Evolutionary conservation across 2,113 vertebrate species (phyloP).

Genomic region (Pao palembangensis): DNA sequence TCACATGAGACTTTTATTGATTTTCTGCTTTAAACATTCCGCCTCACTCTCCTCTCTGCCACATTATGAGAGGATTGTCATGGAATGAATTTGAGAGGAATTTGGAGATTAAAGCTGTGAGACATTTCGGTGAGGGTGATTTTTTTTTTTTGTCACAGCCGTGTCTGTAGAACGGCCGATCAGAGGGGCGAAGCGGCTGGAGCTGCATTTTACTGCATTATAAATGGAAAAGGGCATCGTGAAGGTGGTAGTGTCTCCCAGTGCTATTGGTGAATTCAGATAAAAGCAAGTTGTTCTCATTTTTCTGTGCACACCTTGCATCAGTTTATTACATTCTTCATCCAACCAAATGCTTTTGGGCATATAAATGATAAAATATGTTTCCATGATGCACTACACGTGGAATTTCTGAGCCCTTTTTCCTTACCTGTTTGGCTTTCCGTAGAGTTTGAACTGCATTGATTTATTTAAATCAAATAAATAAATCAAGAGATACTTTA

Average conservation of each 20-base stretch:
- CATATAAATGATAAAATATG: background rate
- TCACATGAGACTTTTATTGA: constrained; percentile 57
- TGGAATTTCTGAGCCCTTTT: background rate
- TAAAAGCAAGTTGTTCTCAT: background rate
- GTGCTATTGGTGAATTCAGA: background rate
- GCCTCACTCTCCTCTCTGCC: constrained; percentile 36
- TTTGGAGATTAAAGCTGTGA: constrained; percentile 36
- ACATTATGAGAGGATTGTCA: constrained; percentile 34
- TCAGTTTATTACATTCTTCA: background rate
- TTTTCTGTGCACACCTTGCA: background rate
- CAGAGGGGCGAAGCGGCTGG: background rate
- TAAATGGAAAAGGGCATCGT: background rate
- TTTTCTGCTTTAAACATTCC: constrained; percentile 43
- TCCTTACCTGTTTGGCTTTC: background rate
- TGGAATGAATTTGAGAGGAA: constrained; percentile 30
- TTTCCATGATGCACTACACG: background rate
- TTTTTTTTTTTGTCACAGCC: constrained; percentile 2
- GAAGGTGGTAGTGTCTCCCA: constrained; percentile 12
- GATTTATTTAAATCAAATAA: no score
- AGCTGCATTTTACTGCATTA: constrained; percentile 1
- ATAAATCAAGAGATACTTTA: no score
- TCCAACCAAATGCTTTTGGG: background rate
- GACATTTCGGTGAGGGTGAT: constrained; percentile 25
- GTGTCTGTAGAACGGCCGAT: constrained; percentile 15
- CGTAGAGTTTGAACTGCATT: background rate